A percentile compares a stretch with the other conserved stretches of the same genome.
These are phyloP conservation scores for Burhinus oedicnemus DNA, from an alignment of 2,113 vertebrate species.

Conservation along the genomic window DNA sequence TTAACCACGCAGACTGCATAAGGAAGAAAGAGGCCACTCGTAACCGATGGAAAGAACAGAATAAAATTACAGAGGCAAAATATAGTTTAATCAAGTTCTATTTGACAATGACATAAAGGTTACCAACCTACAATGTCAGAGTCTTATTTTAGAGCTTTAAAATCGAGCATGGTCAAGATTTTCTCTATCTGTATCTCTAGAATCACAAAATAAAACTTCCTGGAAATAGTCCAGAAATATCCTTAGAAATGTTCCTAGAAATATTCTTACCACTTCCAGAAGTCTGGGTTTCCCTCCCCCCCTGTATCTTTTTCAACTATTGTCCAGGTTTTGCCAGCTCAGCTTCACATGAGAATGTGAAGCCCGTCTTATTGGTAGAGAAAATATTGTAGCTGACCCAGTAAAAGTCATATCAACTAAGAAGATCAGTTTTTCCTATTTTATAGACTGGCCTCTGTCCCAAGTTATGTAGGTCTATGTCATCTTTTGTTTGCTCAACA, in stretches of 20 bases:
- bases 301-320: neutral
- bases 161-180: fast-evolving
- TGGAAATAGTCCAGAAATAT: neutral
- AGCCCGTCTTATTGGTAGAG: neutral
- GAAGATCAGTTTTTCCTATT: neutral
- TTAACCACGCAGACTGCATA: neutral
- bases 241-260: neutral
- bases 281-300: fast-evolving
- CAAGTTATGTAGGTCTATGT: neutral
- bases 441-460: neutral
- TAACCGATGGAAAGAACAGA: neutral
- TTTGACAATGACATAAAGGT: neutral
- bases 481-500: neutral
- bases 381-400: neutral
- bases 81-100: neutral
- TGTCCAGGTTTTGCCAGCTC: neutral
- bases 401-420: neutral
- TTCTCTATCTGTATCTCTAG: neutral
- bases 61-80: neutral
- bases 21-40: neutral
- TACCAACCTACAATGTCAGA: neutral
- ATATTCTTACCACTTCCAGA: neutral
- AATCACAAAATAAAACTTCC: neutral
- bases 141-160: neutral
- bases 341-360: neutral